Percentiles rank a stretch among this genome's conserved stretches.
These are phyloP conservation scores for Phortica variegata DNA, from an alignment of 1,140 invertebrate genomes.

Conservation along the genomic window DNA sequence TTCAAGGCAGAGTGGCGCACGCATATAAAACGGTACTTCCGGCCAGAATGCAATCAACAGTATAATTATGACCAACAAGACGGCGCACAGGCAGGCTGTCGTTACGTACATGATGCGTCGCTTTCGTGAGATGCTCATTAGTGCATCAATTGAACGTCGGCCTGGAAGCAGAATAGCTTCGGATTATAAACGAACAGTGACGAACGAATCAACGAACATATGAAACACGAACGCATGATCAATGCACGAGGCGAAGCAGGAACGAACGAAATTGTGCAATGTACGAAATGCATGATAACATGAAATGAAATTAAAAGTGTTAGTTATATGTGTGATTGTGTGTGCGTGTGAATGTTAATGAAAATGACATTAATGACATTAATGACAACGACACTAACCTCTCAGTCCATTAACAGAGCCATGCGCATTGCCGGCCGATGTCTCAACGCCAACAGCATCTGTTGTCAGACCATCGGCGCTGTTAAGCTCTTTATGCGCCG, in stretches of 20 bases:
- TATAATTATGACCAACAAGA: conserved; percentile 47
- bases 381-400: conserved; percentile 29
- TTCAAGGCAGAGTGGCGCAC: conserved; percentile 46
- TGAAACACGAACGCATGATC: too few relatives aligned
- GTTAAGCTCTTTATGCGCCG: conserved; percentile 32
- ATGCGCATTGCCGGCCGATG: conserved; percentile 38
- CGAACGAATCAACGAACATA: background rate
- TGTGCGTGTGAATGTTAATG: background rate
- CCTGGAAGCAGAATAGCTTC: conserved; percentile 51
- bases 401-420: conserved; percentile 45
- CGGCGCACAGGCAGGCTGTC: conserved; percentile 47
- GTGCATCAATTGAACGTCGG: conserved; percentile 45
- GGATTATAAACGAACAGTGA: conserved; percentile 1
- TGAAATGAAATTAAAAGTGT: conserved; percentile 2
- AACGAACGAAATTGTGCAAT: background rate
- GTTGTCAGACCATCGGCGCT: conserved; percentile 10
- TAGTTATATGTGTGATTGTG: background rate
- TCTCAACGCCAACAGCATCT: conserved; percentile 18
- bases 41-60: conserved; percentile 53
- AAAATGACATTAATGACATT: conserved; percentile 1
- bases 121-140: conserved; percentile 47
- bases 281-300: too few relatives aligned
- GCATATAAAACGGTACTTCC: conserved; percentile 49
- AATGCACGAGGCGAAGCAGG: too few relatives aligned
- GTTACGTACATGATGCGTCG: conserved; percentile 46